A percentile compares a stretch with the other conserved stretches of the same genome.
Evolutionary conservation across 2,113 vertebrate species (phyloP).

Genomic region (Raja brachyura): DNA sequence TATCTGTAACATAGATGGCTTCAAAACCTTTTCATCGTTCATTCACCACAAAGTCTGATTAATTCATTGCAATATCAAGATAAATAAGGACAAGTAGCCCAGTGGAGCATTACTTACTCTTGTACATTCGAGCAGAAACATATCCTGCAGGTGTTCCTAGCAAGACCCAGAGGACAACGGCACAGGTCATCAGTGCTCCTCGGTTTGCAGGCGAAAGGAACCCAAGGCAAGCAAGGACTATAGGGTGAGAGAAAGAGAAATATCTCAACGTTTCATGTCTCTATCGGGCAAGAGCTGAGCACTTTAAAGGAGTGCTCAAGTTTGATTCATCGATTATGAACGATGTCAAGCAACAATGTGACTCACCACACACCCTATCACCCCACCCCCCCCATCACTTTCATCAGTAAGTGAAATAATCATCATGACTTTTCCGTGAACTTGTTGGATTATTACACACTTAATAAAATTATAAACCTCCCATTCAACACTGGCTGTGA

Average conservation of each 20-base stretch:
- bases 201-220: conserved; percentile 40
- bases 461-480: too few species aligned
- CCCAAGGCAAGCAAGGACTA: conserved; percentile 39
- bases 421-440: background rate
- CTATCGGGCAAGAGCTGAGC: background rate
- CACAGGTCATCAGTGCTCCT: conserved; percentile 39
- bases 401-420: background rate
- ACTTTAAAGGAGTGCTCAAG: too few species aligned
- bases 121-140: conserved; percentile 39
- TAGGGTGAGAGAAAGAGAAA: background rate
- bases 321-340: background rate
- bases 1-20: too few species aligned
- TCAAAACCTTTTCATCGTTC: background rate
- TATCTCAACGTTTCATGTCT: background rate
- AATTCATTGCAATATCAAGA: background rate
- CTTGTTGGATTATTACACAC: background rate
- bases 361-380: background rate
- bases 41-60: background rate
- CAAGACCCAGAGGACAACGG: conserved; percentile 39
- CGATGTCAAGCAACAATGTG: background rate
- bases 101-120: conserved; percentile 24
- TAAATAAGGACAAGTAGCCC: background rate
- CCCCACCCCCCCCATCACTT: too few species aligned
- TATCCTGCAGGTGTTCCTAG: conserved; percentile 39
- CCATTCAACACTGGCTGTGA: background rate